These are phyloP conservation scores for Xenops minutus DNA, from an alignment of 2,797 vertebrate species.

Conservation along the genomic window DNA sequence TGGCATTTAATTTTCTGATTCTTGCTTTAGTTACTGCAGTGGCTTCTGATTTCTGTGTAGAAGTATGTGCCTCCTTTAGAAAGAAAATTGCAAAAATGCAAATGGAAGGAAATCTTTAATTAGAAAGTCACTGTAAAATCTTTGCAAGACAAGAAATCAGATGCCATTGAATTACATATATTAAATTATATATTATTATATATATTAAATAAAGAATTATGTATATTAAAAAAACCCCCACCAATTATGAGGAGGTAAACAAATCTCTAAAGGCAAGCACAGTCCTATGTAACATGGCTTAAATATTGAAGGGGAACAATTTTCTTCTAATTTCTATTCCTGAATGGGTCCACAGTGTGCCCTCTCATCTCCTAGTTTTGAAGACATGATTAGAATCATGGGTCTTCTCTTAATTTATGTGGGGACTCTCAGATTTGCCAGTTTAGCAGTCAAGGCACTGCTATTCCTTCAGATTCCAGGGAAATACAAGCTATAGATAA, in stretches of 20 bases:
- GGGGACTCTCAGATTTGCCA: neutral
- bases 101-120: neutral
- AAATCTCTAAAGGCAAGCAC: neutral
- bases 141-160: neutral
- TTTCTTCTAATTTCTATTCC: neutral
- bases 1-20: neutral
- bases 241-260: neutral
- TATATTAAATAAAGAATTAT: no score
- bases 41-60: neutral
- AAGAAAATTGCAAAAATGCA: neutral
- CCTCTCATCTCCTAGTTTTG: neutral
- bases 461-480: neutral
- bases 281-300: neutral
- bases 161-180: neutral
- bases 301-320: neutral
- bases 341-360: fast-evolving
- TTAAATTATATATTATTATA: no score
- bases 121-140: neutral
- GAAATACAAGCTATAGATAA: neutral
- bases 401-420: neutral
- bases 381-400: neutral
- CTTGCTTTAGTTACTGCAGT: neutral
- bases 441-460: neutral
- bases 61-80: neutral
- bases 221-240: neutral